Evolutionary conservation across 2,797 vertebrate species (phyloP).

Genomic region (Decapterus maruadsi): DNA sequence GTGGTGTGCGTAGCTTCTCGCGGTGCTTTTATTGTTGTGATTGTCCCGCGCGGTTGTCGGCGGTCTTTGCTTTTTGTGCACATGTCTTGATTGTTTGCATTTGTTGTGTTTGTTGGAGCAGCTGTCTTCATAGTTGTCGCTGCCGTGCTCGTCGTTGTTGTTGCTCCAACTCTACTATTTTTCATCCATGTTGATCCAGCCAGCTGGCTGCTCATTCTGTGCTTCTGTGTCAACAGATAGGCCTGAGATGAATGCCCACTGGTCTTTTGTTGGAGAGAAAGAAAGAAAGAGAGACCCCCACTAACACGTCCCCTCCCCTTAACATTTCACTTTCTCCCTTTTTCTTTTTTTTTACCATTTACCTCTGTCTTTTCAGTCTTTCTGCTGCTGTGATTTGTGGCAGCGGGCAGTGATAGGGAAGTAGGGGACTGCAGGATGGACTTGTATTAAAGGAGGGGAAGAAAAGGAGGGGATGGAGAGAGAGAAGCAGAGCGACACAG

Average conservation of each 20-base stretch:
- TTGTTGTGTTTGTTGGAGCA: conserved; percentile 33
- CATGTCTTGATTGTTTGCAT: conserved; percentile 45
- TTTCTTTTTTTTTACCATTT: conserved; percentile 38
- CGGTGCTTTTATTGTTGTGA: conserved; percentile 1
- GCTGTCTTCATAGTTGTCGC: conserved; percentile 57
- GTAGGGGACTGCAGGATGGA: conserved; percentile 54
- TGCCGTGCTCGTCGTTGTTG: conserved; percentile 33
- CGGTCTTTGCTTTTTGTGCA: background rate
- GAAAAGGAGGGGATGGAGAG: conserved; percentile 53
- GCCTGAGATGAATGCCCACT: conserved; percentile 76
- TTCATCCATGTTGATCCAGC: conserved; percentile 67
- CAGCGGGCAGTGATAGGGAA: conserved; percentile 57
- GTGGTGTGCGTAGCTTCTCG: background rate
- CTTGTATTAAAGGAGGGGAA: conserved; percentile 50
- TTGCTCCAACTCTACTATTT: conserved; percentile 57
- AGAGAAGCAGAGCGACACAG: conserved; percentile 45
- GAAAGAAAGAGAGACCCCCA: conserved; percentile 41
- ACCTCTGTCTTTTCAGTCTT: conserved; percentile 57
- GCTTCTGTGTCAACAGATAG: conserved; percentile 77
- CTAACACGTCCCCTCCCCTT: conserved; percentile 45
- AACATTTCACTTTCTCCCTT: conserved; percentile 36
- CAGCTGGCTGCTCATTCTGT: conserved; percentile 70
- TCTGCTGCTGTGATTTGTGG: conserved; percentile 72
- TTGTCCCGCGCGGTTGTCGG: background rate
- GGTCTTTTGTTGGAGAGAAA: conserved; percentile 68